These are phyloP conservation scores for Myotis yumanensis DNA, from an alignment of 2,113 vertebrate genomes.

Conservation along the genomic window DNA sequence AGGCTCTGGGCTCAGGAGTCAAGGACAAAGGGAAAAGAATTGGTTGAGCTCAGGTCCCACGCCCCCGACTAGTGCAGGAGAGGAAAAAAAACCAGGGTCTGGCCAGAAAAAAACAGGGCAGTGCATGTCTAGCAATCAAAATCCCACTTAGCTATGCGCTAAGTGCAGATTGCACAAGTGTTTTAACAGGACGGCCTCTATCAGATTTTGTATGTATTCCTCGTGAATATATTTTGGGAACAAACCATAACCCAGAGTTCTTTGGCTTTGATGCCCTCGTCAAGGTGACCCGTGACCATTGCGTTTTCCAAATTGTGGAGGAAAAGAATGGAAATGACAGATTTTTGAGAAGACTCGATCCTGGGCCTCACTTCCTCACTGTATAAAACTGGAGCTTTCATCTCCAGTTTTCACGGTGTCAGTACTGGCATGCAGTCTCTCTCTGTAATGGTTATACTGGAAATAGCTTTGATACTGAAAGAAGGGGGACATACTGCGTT, in stretches of 20 bases:
- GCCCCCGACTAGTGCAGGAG: background rate
- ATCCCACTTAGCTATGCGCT: background rate
- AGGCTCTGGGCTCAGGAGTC: background rate
- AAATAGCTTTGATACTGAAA: background rate
- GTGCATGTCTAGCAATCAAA: too few relatives aligned
- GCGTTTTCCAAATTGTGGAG: background rate
- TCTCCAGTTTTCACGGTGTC: background rate
- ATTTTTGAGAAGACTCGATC: background rate
- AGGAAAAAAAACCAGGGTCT: background rate
- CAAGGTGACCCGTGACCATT: background rate
- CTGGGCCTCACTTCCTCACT: background rate
- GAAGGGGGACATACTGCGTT: background rate
- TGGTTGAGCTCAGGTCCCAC: background rate
- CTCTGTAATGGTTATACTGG: background rate
- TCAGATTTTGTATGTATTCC: background rate
- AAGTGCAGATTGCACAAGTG: too few relatives aligned
- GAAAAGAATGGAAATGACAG: background rate
- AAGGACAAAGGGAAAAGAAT: background rate
- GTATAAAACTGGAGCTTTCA: background rate
- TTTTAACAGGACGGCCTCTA: background rate
- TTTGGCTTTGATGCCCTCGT: background rate
- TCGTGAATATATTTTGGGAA: background rate
- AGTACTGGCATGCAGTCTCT: background rate
- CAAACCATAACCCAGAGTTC: conserved; percentile 2
- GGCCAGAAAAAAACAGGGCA: background rate